Conservation (phyloP, 2,113 vertebrate genomes). For the Xenopus tropicalis region DNA sequence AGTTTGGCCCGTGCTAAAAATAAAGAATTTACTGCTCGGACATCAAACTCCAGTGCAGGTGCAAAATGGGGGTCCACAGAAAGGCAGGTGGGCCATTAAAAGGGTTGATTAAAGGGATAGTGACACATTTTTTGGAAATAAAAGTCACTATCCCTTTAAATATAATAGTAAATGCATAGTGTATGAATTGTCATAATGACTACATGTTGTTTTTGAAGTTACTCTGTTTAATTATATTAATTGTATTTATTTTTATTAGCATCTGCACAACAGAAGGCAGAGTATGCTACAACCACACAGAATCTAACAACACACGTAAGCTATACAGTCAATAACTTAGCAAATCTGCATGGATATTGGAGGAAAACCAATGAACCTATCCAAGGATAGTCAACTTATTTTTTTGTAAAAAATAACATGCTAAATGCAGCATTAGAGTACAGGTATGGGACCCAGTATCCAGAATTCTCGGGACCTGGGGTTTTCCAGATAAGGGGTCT, state of each 20-base stretch:
- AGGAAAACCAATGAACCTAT: not conserved
- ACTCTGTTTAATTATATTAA: not conserved
- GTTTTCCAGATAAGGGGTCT: too few relatives aligned
- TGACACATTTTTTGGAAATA: too few relatives aligned
- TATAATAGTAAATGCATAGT: not conserved
- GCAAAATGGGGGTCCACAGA: too few relatives aligned
- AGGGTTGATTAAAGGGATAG: too few relatives aligned
- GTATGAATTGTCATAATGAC: too few relatives aligned
- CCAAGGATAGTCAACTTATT: not conserved
- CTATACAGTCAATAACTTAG: not conserved
- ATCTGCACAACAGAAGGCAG: slow-evolving; percentile 57
- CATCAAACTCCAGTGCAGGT: not conserved
- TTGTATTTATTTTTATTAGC: slow-evolving; percentile 48
- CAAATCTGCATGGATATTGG: slow-evolving; percentile 37
- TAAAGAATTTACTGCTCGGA: not conserved
- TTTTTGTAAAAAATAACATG: not conserved
- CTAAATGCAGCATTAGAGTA: too few relatives aligned
- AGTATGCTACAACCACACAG: slow-evolving; percentile 49
- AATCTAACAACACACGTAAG: too few relatives aligned
- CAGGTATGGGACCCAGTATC: too few relatives aligned
- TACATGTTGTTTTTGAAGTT: too few relatives aligned
- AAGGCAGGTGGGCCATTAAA: too few relatives aligned
- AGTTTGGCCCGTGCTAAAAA: too few relatives aligned
- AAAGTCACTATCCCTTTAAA: not conserved
- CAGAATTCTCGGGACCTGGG: too few relatives aligned